A percentile compares a stretch with the other conserved stretches of the same genome.
These are phyloP conservation scores for Lordiphosa clarofinis DNA, from an alignment of 1,140 invertebrate genomes.

Conservation along the genomic window DNA sequence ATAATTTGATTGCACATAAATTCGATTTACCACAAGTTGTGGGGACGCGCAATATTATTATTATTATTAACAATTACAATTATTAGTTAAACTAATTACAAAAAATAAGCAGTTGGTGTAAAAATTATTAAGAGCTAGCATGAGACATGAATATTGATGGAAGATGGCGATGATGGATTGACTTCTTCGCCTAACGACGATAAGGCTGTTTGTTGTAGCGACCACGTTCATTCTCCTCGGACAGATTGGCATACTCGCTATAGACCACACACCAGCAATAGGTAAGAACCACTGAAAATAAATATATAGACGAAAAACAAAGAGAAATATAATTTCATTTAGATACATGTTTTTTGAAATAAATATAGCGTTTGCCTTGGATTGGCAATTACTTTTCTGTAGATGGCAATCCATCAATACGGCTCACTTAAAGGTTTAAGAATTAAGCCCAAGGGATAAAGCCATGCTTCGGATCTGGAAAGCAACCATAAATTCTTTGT, in stretches of 20 bases:
- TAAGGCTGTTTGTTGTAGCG: constrained; percentile 85
- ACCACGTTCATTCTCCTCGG: constrained; percentile 84
- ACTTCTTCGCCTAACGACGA: constrained; percentile 80
- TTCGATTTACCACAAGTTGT: constrained; percentile 39
- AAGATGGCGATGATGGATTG: neutral
- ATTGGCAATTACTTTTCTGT: too few species aligned
- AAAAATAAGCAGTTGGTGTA: constrained; percentile 43
- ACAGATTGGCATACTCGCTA: constrained; percentile 87
- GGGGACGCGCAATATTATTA: constrained; percentile 23
- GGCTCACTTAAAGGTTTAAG: too few species aligned
- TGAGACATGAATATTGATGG: constrained; percentile 24
- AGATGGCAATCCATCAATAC: too few species aligned
- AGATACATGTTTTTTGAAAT: neutral
- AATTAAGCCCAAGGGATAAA: too few species aligned
- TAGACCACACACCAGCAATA: constrained; percentile 88
- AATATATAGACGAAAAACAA: constrained; percentile 5
- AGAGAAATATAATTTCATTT: neutral
- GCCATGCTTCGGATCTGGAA: too few species aligned
- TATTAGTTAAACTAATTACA: constrained; percentile 73
- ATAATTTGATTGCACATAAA: constrained; percentile 63
- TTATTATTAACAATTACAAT: constrained; percentile 47
- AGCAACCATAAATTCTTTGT: too few species aligned
- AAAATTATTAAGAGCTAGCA: constrained; percentile 41
- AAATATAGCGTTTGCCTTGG: too few species aligned
- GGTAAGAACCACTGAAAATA: constrained; percentile 81